These are phyloP conservation scores for Epinephelus fuscoguttatus DNA, from an alignment of 2,113 vertebrate genomes.

Conservation along the genomic window DNA sequence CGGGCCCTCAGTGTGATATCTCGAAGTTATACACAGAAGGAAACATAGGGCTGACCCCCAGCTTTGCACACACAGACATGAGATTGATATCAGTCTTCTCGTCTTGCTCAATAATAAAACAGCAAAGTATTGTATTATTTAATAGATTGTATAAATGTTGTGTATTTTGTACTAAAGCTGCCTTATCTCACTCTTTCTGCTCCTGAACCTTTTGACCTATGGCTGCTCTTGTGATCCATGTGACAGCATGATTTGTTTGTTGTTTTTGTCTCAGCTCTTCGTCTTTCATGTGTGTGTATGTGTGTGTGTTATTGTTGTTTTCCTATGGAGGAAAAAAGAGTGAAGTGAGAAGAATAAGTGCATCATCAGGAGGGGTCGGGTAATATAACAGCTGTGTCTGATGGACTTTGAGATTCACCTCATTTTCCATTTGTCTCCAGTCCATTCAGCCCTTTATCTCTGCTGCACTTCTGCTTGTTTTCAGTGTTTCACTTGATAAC, in stretches of 20 bases:
- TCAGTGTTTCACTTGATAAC: slow-evolving; percentile 51
- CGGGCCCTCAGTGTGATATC: no score
- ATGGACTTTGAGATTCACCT: slow-evolving; percentile 52
- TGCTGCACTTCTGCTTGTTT: slow-evolving; percentile 51
- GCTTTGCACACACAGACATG: background rate
- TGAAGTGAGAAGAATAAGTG: slow-evolving; percentile 18
- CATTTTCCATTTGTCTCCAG: slow-evolving; percentile 55
- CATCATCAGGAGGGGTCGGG: slow-evolving; percentile 2
- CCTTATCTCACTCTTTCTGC: background rate
- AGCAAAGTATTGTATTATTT: background rate
- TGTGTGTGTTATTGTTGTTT: slow-evolving; percentile 19
- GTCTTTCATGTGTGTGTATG: background rate
- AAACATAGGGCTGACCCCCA: background rate
- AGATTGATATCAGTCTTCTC: background rate
- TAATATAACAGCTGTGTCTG: slow-evolving; percentile 34
- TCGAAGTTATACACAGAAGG: no score
- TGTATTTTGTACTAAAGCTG: background rate
- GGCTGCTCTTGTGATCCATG: background rate
- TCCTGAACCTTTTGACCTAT: background rate
- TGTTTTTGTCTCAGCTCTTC: background rate
- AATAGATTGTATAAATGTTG: background rate
- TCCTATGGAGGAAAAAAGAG: background rate
- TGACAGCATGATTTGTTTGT: background rate
- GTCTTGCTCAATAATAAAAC: background rate
- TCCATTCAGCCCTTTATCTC: slow-evolving; percentile 51